Base-by-base conservation (phyloP, 2,113 vertebrate genomes). In the Phrynosoma platyrhinos region DNA sequence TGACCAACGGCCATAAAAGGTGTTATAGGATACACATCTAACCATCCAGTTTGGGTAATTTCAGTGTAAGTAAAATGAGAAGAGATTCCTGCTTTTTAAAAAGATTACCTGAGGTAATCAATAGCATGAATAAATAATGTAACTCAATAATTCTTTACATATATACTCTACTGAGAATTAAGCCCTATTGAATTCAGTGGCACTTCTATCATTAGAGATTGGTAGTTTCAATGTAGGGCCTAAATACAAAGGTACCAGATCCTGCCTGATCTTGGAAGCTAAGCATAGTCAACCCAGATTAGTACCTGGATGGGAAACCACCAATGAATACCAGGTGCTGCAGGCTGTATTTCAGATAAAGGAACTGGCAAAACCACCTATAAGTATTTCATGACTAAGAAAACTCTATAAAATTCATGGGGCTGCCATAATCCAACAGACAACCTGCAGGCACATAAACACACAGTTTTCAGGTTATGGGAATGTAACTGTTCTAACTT, bases 1-100 rank as follows among this genome's bases (percentile, higher is more conserved):
- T 89, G 90, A n/a, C 68, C 58, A 91, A 74, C 88, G 83, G 47
- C 68, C 84, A 88, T 89, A 92, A 88, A 89, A 93, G 25, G n/a
- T 82, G 9, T 14, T 75, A 14, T 47, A 32, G 36, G 88, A 92
- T 78, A 58, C 80, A 5, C 32, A 79, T 5, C 10, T 47, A 69
- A 25, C 8, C 75, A 32, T 23, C 55, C 52, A 25, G 9, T 69
- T 81, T 75, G 79, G 14, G 20, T 90, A 91, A 80, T 93, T 85
- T 82, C 89, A 85, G 64, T 89, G 23, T 14, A 32, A 72, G n/a
- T 84, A 77, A 68, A 72, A 79, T 18, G 6, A 52, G 30, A 91
- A 47, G 83, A 77, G 12, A 64, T 87, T 81, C 20, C 5, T 64
- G 27, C 23, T 47, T 62, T 62, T 62, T 25, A 89, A 62, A 0